These are phyloP conservation scores for Drosophila obscura DNA, from an alignment of 1,140 invertebrate genomes.

Conservation along the genomic window DNA sequence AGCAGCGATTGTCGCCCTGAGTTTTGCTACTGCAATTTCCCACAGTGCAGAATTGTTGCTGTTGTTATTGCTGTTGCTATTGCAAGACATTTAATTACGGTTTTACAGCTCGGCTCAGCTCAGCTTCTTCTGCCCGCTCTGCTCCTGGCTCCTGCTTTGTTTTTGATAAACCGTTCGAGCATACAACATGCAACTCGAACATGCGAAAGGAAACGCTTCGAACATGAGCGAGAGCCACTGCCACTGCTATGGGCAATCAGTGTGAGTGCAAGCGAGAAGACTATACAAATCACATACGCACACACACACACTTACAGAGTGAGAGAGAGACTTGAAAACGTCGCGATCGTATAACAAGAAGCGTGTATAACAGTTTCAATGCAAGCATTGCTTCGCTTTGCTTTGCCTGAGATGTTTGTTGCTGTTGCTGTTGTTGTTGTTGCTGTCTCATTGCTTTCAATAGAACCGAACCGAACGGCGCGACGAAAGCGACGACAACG, in stretches of 20 bases:
- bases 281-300: constrained; percentile 67
- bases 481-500: constrained; percentile 34
- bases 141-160: constrained; percentile 19
- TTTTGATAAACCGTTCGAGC: constrained; percentile 53
- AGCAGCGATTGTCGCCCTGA: constrained; percentile 56
- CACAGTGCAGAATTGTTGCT: constrained; percentile 36
- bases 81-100: constrained; percentile 63
- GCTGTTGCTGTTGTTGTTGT: constrained; percentile 40
- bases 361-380: constrained; percentile 72
- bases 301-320: constrained; percentile 17
- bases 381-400: constrained; percentile 40
- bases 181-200: constrained; percentile 61
- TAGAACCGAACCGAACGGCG: constrained; percentile 62
- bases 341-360: constrained; percentile 62
- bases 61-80: constrained; percentile 22
- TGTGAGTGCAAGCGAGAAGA: constrained; percentile 56
- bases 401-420: constrained; percentile 10
- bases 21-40: constrained; percentile 60
- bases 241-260: constrained; percentile 6
- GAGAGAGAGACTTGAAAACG: background rate
- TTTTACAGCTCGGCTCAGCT: constrained; percentile 31
- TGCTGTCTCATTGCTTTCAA: constrained; percentile 68
- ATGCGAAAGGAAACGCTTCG: constrained; percentile 41
- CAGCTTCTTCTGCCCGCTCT: constrained; percentile 2
- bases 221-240: constrained; percentile 10